Base-by-base conservation (phyloP, 2,113 vertebrate species). In the Heteronetta atricapilla region DNA sequence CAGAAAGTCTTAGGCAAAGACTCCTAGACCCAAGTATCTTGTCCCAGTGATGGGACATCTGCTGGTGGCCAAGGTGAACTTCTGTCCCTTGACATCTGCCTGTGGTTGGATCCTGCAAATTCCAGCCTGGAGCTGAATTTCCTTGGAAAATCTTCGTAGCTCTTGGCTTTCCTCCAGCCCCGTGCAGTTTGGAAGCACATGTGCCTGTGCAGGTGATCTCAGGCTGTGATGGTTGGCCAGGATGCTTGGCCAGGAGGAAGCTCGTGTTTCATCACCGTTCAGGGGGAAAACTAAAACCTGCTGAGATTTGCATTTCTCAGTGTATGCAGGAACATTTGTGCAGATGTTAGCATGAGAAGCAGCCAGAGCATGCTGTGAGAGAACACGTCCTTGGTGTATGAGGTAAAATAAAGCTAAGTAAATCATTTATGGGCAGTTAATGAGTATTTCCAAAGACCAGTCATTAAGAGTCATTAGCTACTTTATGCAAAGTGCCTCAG, bases 61-160 rank as follows among this genome's bases (percentile, higher is more conserved):
- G 14, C 53, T 4, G 46, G 25, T 58, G 42, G n/a, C 44, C 44
- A 48, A n/a, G 34, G 10, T 8, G 38, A 74, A 38, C 22, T 28
- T 38, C n/a, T 36, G 14, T 20, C 50, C 50, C 19, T 64, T 31
- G 42, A 31, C 59, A 21, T 7, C 62, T 36, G 21, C 15, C 56
- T 36, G 42, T 8, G 18, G 31, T 6, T 59, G 38, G 13, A 55
- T 28, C 44, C 31, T 42, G 59, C 14, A 34, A 29, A 59, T 69
- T 63, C 64, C 60, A 48, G 8, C 1, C 0, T 2, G 55, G 60
- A 69, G 48, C 26, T 40, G 66, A 8, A 64, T 63, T 40, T 53
- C 29, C 64, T 42, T 3, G 5, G 68, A n/a, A 69, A 70, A 59
- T 13, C 50, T 23, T 0, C 12, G 0, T 38, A 15, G 56, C 6